Evolutionary conservation across 2,113 vertebrate genomes (phyloP), one percentile per base, ranked within the genome.

Genomic region (Shinisaurus crocodilurus): DNA sequence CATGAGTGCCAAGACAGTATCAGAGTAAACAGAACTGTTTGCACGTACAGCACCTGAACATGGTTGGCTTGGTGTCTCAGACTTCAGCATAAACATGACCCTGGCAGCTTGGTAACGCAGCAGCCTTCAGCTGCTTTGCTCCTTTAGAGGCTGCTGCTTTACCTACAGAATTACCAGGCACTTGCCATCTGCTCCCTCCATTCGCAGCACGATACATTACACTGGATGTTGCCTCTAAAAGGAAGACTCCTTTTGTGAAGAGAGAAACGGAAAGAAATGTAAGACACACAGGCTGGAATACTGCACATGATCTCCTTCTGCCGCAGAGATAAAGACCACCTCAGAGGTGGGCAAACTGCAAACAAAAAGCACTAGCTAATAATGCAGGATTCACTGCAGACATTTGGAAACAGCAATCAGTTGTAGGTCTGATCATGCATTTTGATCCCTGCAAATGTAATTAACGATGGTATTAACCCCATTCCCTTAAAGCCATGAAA

Each of bases 251-350:
- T 72, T 50, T 50, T 20, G 43, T 20, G 18, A n/a, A 48, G 43
- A 82, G 43, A 67, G 23, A 2, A 88, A 18, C 40, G n/a, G 74
- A 29, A 43, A 63, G 70, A 69, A 90, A 48, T 69, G 70, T n/a
- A 75, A 92, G 60, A 40, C 0, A 0, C 3, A 15, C 10, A 12
- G 88, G 12, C 7, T 40, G 92, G 57, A n/a, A 27, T 86, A 8
- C 7, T 82, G 32, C 12, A 25, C 6, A n/a, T 37, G 63, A 54
- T 27, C 65, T 0, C 0, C 20, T 67, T 29, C 91, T 76, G 83
- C 74, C 12, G 40, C 29, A 50, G 20, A 45, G 9, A 23, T 54
- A 40, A 76, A 67, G 6, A n/a, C 13, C 1, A 20, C 48, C 48
- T 5, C 13, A 74, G 29, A 40, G 13, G 57, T 32, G 29, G 20